phyloP scores from a whole-genome alignment of 1,140 invertebrate genomes.

The Bursaphelenchus mucronatus region DNA sequence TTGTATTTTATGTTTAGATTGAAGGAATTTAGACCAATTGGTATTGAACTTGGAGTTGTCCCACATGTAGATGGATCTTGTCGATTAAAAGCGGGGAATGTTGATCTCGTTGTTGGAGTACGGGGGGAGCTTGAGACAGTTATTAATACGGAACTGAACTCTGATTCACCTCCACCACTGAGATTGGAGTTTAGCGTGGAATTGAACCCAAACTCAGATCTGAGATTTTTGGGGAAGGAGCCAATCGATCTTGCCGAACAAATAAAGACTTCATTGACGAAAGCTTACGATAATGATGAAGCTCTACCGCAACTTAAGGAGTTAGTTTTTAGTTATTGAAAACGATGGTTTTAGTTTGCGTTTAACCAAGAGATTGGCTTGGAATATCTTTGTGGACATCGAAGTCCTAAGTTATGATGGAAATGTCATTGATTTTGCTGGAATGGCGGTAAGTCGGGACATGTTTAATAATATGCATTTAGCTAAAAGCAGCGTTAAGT shows the following conservation, averaged over 20 bases:
- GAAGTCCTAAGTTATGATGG: conserved; percentile 15
- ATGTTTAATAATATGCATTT: not conserved
- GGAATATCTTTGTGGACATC: conserved; percentile 17
- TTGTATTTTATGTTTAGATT: conserved; percentile 11
- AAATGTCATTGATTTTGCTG: conserved; percentile 15
- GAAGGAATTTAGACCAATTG: conserved; percentile 10
- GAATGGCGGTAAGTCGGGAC: conserved; percentile 13
- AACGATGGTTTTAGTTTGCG: conserved; percentile 9
- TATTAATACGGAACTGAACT: conserved; percentile 5
- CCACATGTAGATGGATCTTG: conserved; percentile 18
- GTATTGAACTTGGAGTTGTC: conserved; percentile 4
- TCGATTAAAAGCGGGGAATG: not conserved
- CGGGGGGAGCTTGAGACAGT: conserved; percentile 16
- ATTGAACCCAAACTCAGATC: conserved; percentile 1
- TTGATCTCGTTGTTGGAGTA: conserved; percentile 14
- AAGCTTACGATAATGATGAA: conserved; percentile 13
- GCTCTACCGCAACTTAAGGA: conserved; percentile 11
- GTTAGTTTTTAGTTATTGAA: conserved; percentile 11
- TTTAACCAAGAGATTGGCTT: conserved; percentile 6
- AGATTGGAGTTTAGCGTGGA: conserved; percentile 14
- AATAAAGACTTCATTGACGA: not conserved
- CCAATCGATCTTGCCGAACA: conserved; percentile 10
- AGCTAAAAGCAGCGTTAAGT: conserved; percentile 17
- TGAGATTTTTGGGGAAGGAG: conserved; percentile 8
- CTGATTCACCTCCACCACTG: not conserved